phyloP scores from a whole-genome alignment of 2,113 vertebrate species.

The Leptobrachium ailaonicum region DNA sequence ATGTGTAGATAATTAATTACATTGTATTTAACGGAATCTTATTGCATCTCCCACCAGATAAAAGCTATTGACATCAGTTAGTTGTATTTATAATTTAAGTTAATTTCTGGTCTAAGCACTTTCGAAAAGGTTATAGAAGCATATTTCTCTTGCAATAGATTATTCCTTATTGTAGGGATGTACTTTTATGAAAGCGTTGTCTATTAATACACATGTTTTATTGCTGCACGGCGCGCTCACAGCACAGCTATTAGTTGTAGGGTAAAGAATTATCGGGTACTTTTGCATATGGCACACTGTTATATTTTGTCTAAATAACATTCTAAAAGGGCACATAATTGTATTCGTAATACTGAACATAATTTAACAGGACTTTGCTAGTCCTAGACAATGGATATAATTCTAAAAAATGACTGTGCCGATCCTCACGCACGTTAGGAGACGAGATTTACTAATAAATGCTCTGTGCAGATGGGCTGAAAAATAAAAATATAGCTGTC shows the following conservation, averaged over 20 bases:
- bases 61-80: too few species aligned
- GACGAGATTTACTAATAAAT: too few species aligned
- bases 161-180: slow-evolving; percentile 23
- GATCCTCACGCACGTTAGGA: too few species aligned
- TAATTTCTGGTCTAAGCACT: not conserved
- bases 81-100: too few species aligned
- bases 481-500: too few species aligned
- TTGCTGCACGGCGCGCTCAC: not conserved
- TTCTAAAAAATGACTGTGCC: too few species aligned
- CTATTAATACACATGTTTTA: slow-evolving; percentile 38
- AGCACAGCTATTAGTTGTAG: slow-evolving; percentile 11
- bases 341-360: slow-evolving; percentile 26
- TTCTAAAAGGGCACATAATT: slow-evolving; percentile 30
- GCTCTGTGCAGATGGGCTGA: too few species aligned
- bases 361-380: slow-evolving; percentile 25
- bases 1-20: too few species aligned
- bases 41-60: too few species aligned
- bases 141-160: not conserved
- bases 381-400: not conserved
- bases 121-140: slow-evolving; percentile 7
- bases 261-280: slow-evolving; percentile 29
- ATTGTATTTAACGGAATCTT: too few species aligned
- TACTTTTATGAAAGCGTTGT: slow-evolving; percentile 31
- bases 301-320: slow-evolving; percentile 37
- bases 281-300: slow-evolving; percentile 29